Percentiles rank a stretch among this genome's conserved stretches.
Conservation (phyloP, 2,888 invertebrate genomes). For the Agrochola lychnidis region DNA sequence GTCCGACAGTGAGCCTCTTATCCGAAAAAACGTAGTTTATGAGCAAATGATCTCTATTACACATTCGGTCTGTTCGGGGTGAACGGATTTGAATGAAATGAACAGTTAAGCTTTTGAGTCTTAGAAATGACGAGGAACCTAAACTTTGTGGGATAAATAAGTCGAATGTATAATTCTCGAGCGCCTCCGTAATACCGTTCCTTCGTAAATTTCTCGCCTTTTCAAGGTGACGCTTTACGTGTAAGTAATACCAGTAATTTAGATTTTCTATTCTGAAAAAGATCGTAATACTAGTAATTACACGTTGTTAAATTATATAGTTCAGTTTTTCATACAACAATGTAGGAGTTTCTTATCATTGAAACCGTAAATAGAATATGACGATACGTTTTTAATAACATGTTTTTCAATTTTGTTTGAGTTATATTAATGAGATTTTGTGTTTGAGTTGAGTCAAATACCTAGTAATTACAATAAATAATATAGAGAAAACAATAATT, state of each 20-base stretch:
- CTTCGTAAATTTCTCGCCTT: constrained; percentile 40
- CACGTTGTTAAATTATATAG: constrained; percentile 22
- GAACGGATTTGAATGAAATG: constrained; percentile 66
- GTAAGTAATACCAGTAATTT: constrained; percentile 46
- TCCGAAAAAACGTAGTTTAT: constrained; percentile 69
- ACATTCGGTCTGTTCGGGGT: constrained; percentile 46
- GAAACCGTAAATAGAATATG: constrained; percentile 15
- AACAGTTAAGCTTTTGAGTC: constrained; percentile 58
- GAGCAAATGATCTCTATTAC: constrained; percentile 68
- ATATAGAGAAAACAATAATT: background rate
- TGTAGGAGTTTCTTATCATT: constrained; percentile 22
- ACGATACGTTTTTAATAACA: background rate
- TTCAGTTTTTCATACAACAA: constrained; percentile 19
- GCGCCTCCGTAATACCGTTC: constrained; percentile 32
- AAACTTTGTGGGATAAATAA: constrained; percentile 49
- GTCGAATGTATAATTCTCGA: constrained; percentile 48
- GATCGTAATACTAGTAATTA: constrained; percentile 42
- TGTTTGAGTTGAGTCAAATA: constrained; percentile 13
- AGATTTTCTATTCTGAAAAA: constrained; percentile 24
- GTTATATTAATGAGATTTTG: constrained; percentile 4
- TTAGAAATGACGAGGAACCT: constrained; percentile 36
- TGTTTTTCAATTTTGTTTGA: background rate
- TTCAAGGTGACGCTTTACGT: constrained; percentile 40
- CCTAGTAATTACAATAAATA: background rate
- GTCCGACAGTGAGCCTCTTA: background rate